Conservation (phyloP, 2,113 vertebrate genomes). For the Dromas ardeola region DNA sequence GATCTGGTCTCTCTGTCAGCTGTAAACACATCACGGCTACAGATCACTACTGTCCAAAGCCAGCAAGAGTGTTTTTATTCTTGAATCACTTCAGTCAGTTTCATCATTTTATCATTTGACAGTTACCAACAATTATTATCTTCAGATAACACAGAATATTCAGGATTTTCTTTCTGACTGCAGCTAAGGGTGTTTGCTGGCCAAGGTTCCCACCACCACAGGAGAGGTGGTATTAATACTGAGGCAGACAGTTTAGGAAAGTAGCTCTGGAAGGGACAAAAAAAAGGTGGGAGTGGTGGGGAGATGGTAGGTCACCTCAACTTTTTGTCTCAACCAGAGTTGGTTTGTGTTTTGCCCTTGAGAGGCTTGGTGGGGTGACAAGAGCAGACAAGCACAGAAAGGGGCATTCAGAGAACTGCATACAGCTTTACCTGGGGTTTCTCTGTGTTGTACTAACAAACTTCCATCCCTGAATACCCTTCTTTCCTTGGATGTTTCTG, state of each 20-base stretch:
- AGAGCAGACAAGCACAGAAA: background rate
- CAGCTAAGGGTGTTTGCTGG: background rate
- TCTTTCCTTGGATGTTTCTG: background rate
- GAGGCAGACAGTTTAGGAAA: background rate
- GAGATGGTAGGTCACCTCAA: background rate
- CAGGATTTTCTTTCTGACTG: background rate
- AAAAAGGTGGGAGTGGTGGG: background rate
- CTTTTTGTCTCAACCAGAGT: background rate
- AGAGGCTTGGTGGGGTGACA: background rate
- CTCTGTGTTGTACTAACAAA: background rate
- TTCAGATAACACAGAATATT: background rate
- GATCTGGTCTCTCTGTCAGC: background rate
- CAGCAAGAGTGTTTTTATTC: background rate
- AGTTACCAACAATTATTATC: background rate
- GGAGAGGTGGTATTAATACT: background rate
- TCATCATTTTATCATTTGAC: background rate
- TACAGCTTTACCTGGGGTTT: background rate
- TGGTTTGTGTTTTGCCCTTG: background rate
- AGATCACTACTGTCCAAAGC: background rate
- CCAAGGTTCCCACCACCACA: rapidly evolving
- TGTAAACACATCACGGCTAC: background rate
- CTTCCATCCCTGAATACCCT: background rate
- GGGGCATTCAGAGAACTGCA: background rate
- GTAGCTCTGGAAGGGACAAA: background rate
- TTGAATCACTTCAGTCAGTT: background rate